Base-by-base conservation (phyloP, 2,888 invertebrate species). In the Hemistola chrysoprasaria region DNA sequence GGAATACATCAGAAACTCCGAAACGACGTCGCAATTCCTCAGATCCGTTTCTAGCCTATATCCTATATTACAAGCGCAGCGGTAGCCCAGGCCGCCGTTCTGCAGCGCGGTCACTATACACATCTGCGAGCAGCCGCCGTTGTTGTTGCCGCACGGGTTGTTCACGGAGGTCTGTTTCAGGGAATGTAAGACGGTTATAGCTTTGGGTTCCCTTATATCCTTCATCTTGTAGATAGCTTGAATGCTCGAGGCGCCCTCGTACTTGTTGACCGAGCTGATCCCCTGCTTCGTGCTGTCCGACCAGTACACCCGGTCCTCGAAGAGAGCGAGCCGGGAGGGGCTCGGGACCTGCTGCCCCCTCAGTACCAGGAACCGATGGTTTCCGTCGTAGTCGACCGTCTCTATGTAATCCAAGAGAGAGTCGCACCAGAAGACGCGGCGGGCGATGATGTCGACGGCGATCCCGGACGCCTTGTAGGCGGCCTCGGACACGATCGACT, bases 381-480 rank as follows among this genome's bases (percentile, higher is more conserved):
- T 91, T 0, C 98, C 98, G 34, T 96, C 93, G 77, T 99, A 99
- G 76, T 98, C 97, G 0, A 98, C 96, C 0, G 97, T 96, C 71
- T 98, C 98, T 50, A 99, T 97, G 72, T 98, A 97, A 82, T 99
- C 98, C 36, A 98, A 84, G 7, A 98, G 87, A 0, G 97, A 95
- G 75, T 99, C 99, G 65, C 98, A 98, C 98, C 98, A 99, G 82
- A 96, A 98, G 4, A 99, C 93, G 32, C 98, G 87, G 62, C 95
- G 93, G 0, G 95, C 93, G 11, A 97, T 94, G n/a, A 95, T 93
- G 78, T 99, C 98, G 0, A 97, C 93, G 0, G 97, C 93, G 6
- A 98, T 92, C 2, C 98, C 98, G 1, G 96, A 95, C 0, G 98
- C 98, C 75, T 97, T 96, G 75, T 98, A 97, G 0, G 98, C 95